Evolutionary conservation across 92 coral and sea anemone species (phyloP).

Genomic region (Nematostella vectensis): DNA sequence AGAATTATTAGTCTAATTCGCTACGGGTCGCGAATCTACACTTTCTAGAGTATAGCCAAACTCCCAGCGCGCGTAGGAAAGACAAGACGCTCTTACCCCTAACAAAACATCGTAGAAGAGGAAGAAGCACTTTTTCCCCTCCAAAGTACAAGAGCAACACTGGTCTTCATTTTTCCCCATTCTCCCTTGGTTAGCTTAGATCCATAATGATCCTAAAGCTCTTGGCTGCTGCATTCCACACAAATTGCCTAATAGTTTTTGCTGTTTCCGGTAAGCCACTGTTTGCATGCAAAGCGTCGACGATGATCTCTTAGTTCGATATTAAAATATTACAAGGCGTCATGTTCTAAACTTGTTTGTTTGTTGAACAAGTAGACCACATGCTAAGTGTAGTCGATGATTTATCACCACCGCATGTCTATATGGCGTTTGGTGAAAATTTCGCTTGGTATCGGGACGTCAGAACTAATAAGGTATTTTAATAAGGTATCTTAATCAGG

Average conservation of each 20-base stretch:
- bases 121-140: background rate
- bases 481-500: no score
- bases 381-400: conserved; percentile 1
- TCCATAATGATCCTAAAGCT: background rate
- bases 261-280: background rate
- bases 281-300: background rate
- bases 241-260: conserved; percentile 1
- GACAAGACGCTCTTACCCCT: conserved; percentile 1
- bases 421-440: no score
- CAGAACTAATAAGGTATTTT: no score
- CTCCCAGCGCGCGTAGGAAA: background rate
- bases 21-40: no score
- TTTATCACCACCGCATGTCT: background rate
- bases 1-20: no score
- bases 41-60: no score
- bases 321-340: background rate
- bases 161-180: background rate
- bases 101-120: background rate
- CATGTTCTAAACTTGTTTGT: no score
- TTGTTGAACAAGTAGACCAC: conserved; percentile 1
- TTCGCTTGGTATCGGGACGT: no score
- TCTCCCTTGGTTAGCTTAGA: background rate
- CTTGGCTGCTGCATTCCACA: background rate
- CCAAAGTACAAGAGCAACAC: background rate
- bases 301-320: background rate